Base-by-base conservation (phyloP, 1,140 invertebrate genomes). In the Drosophila pseudoobscura region DNA sequence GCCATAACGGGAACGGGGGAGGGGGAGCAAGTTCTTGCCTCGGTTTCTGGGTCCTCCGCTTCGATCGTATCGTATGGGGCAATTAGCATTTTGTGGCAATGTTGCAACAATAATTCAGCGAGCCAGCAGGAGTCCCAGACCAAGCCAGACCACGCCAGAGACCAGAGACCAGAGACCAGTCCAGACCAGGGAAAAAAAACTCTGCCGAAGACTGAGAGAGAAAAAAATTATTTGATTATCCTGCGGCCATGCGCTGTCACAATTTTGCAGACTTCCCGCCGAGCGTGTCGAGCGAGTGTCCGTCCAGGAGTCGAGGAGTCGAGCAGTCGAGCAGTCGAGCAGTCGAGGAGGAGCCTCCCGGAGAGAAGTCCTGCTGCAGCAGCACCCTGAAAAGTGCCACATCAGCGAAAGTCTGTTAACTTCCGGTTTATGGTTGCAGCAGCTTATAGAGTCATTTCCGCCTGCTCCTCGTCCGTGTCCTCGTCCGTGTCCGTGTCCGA, bases 401-500 rank as follows among this genome's bases (percentile, higher is more conserved):
- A 88, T 88, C 83, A 88, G 83, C 83, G 84, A 88, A 88, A 88
- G 83, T 88, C 83, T 88, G 83, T 88, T 88, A 88, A 88, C 83
- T 88, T 88, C 83, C 83, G 83, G 83, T 88, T 88, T 88, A 88
- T 88, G 84, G 83, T 88, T 83, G 84, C 83, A 88, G 83, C 84
- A 88, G 83, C 83, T 88, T 88, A 88, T 88, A 68, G 78, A 88
- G 83, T 79, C 84, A 88, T 88, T 88, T 88, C 83, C 83, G 83
- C 51, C 57, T 17, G 43, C 45, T 54, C 50, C 49, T 31, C 73
- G 56, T 59, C 44, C 31, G 39, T 13, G 47, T 46, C 31, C 49
- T 24, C 68, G 56, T 56, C 44, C 44, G 43, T 50, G 73, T 65
- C 68, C 3, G 3, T 1, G 35, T 13, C 11, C 9, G 2, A 2